Evolutionary conservation across 2,888 invertebrate genomes (phyloP).

Genomic region (Cryptosula pallasiana): DNA sequence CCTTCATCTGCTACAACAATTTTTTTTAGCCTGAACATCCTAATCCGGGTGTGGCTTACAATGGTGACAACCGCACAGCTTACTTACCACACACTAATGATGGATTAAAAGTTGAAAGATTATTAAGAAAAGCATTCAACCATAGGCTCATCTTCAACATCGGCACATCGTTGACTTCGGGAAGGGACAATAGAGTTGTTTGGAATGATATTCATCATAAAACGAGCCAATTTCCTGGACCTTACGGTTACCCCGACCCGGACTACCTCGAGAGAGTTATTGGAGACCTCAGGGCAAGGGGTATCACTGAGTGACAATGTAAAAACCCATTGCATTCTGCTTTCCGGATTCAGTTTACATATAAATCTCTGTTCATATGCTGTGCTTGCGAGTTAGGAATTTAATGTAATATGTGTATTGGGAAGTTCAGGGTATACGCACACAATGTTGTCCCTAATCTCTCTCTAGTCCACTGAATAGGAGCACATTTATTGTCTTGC

Average conservation of each 20-base stretch:
- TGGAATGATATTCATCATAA: slow-evolving; percentile 50
- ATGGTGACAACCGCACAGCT: slow-evolving; percentile 34
- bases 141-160: slow-evolving; percentile 40
- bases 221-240: slow-evolving; percentile 37
- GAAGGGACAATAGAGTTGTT: slow-evolving; percentile 35
- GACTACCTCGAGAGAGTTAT: slow-evolving; percentile 36
- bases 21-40: slow-evolving; percentile 34
- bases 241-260: slow-evolving; percentile 42
- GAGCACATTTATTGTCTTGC: no score
- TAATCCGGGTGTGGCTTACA: slow-evolving; percentile 36
- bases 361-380: no score
- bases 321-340: no score
- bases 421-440: no score
- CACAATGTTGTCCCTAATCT: no score
- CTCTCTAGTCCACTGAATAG: no score
- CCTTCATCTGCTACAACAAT: no score
- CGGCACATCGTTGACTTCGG: slow-evolving; percentile 39
- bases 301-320: slow-evolving; percentile 32
- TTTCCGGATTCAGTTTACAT: no score
- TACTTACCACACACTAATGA: slow-evolving; percentile 40
- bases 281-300: slow-evolving; percentile 39
- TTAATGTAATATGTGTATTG: no score
- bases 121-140: slow-evolving; percentile 39
- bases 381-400: no score
- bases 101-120: slow-evolving; percentile 34